Evolutionary conservation across 2,888 invertebrate genomes (phyloP).

Genomic region (Malthinus seriepunctatus): DNA sequence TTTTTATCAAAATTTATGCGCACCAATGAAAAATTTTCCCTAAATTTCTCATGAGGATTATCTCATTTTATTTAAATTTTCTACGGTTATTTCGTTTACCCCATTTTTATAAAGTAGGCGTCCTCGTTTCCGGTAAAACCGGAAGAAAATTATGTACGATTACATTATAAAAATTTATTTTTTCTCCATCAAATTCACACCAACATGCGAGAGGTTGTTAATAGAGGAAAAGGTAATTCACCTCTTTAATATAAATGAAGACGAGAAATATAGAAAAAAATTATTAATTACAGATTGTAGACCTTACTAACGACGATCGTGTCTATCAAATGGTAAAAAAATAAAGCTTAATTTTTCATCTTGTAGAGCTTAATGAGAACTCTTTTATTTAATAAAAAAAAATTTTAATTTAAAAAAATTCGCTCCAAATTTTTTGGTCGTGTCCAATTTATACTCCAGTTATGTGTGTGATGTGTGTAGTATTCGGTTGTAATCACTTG

Average conservation of each 20-base stretch:
- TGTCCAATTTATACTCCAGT: neutral
- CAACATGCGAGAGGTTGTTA: neutral
- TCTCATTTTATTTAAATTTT: neutral
- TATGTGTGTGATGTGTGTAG: slow-evolving; percentile 6
- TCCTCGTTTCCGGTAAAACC: no score
- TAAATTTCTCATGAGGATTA: slow-evolving; percentile 27
- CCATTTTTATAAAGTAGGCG: no score
- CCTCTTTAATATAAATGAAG: slow-evolving; percentile 3
- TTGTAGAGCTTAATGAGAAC: no score
- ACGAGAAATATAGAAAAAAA: neutral
- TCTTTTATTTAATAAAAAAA: no score
- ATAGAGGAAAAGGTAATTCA: slow-evolving; percentile 4
- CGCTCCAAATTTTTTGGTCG: neutral
- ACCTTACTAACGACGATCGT: neutral
- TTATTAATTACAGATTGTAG: slow-evolving; percentile 3
- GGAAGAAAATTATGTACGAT: no score
- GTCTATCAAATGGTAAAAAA: neutral
- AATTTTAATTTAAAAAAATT: no score
- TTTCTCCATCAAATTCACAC: no score
- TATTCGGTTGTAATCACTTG: slow-evolving; percentile 47
- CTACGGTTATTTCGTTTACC: no score
- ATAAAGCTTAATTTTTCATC: neutral
- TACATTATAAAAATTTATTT: no score
- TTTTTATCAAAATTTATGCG: slow-evolving; percentile 15
- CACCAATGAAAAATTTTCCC: slow-evolving; percentile 15